phyloP scores from a whole-genome alignment of 1,140 invertebrate genomes.

The Anthonomus grandis region DNA sequence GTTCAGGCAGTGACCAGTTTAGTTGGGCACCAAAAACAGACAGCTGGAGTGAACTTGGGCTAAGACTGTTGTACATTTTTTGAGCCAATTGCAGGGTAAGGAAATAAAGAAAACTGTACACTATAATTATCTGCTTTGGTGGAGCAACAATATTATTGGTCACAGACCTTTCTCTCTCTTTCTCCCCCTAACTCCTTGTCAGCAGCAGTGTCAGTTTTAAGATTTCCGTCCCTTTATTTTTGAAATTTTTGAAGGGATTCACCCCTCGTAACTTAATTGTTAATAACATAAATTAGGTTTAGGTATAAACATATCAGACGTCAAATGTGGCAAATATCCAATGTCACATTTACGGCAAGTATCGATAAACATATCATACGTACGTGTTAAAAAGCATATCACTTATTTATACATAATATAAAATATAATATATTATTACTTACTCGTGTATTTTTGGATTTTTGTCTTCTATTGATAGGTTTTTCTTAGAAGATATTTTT shows the following conservation, averaged over 20 bases:
- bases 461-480: constrained; percentile 19
- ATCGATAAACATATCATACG: constrained; percentile 23
- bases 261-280: background rate
- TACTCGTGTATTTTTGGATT: constrained; percentile 14
- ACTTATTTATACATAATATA: background rate
- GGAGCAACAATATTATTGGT: constrained; percentile 18
- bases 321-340: constrained; percentile 16
- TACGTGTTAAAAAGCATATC: constrained; percentile 10
- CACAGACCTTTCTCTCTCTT: constrained; percentile 6
- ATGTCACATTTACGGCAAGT: constrained; percentile 1
- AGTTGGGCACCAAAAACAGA: constrained; percentile 20
- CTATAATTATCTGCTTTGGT: constrained; percentile 22
- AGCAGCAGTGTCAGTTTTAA: constrained; percentile 47
- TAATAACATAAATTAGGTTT: background rate
- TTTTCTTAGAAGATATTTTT: constrained; percentile 16
- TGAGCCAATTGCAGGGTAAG: constrained; percentile 3
- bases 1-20: constrained; percentile 3
- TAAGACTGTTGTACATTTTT: too few species aligned
- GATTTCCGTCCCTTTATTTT: constrained; percentile 41
- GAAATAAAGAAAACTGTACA: constrained; percentile 19
- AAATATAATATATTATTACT: constrained; percentile 5
- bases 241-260: background rate
- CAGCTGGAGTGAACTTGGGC: background rate
- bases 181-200: constrained; percentile 19
- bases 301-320: constrained; percentile 18